These are phyloP conservation scores for Parauchenoglanis punctatus DNA, from an alignment of 2,797 vertebrate genomes.

Conservation along the genomic window DNA sequence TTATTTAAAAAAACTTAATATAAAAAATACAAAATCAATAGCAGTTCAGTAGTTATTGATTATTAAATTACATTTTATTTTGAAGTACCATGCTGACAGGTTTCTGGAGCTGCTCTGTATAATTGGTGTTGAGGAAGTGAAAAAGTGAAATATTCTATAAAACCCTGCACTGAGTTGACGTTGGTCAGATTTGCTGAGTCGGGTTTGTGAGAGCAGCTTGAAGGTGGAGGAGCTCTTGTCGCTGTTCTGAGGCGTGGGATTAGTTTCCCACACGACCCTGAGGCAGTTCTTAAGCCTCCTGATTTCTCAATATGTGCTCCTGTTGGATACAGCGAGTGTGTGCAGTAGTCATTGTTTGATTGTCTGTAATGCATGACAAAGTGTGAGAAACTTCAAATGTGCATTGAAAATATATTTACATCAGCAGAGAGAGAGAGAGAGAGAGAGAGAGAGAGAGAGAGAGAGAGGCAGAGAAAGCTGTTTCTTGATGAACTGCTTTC, in stretches of 20 bases:
- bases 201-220: neutral
- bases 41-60: neutral
- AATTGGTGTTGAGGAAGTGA: no score
- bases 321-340: slow-evolving; percentile 12
- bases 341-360: neutral
- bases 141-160: neutral
- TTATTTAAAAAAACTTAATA: no score
- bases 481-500: neutral
- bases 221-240: slow-evolving; percentile 14
- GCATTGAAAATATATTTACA: neutral
- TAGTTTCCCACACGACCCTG: slow-evolving; percentile 12
- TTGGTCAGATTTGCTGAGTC: slow-evolving; percentile 1
- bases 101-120: neutral
- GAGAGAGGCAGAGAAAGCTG: neutral
- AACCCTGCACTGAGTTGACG: neutral
- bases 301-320: slow-evolving; percentile 38
- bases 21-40: neutral
- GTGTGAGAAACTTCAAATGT: neutral
- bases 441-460: neutral
- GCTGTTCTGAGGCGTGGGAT: slow-evolving; percentile 12
- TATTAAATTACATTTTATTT: no score
- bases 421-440: neutral
- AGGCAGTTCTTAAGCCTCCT: slow-evolving; percentile 36
- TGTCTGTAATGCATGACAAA: neutral
- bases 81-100: neutral